These are phyloP conservation scores for Kryptopterus vitreolus DNA, from an alignment of 2,797 vertebrate species.

Conservation along the genomic window DNA sequence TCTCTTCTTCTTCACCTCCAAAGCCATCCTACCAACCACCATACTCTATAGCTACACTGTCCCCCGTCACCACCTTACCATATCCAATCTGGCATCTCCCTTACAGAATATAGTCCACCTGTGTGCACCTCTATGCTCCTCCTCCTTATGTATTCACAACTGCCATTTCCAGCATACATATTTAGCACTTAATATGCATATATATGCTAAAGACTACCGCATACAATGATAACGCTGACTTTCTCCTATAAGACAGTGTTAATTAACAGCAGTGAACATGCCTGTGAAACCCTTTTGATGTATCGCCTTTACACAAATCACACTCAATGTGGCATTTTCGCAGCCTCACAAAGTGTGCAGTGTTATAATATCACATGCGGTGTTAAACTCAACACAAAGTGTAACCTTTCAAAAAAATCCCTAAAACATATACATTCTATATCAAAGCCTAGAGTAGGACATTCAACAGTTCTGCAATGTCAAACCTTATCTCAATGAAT, in stretches of 20 bases:
- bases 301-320: not conserved
- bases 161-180: too few species aligned
- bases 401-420: not conserved
- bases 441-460: not conserved
- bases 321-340: slow-evolving; percentile 40
- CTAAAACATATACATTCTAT: not conserved
- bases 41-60: too few species aligned
- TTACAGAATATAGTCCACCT: too few species aligned
- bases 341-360: slow-evolving; percentile 8
- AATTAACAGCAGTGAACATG: slow-evolving; percentile 5
- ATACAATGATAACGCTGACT: slow-evolving; percentile 5
- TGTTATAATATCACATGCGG: slow-evolving; percentile 39
- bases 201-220: not conserved
- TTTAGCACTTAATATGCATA: too few species aligned
- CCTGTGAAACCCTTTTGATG: not conserved
- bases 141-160: too few species aligned
- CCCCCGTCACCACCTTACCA: too few species aligned
- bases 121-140: too few species aligned
- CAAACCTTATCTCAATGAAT: not conserved
- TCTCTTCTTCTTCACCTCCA: too few species aligned
- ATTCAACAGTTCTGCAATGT: not conserved
- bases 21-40: too few species aligned
- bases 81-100: too few species aligned
- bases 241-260: not conserved
- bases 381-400: slow-evolving; percentile 36